A percentile compares a stretch with the other conserved stretches of the same genome.
Evolutionary conservation across 2,113 vertebrate genomes (phyloP).

Genomic region (Pseudopipra pipra): DNA sequence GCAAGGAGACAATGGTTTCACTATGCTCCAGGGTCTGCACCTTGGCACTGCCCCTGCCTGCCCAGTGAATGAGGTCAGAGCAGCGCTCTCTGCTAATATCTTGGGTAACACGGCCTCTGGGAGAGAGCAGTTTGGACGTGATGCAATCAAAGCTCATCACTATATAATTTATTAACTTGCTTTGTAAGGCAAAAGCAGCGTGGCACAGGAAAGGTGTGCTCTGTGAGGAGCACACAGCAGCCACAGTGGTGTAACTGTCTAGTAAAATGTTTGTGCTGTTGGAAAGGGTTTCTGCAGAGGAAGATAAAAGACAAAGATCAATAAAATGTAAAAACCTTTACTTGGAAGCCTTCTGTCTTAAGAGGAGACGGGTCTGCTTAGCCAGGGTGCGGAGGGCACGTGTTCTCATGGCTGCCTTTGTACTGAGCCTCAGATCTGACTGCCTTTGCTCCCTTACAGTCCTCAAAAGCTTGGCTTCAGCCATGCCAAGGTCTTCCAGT

Average conservation of each 20-base stretch:
- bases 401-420: background rate
- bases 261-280: conserved; percentile 31
- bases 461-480: background rate
- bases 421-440: background rate
- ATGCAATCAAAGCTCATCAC: conserved; percentile 13
- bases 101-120: background rate
- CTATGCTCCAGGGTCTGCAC: conserved; percentile 3
- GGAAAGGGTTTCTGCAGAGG: conserved; percentile 38
- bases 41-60: background rate
- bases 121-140: background rate
- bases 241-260: background rate
- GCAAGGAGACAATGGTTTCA: conserved; percentile 35
- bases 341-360: conserved; percentile 18
- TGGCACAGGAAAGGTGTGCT: background rate
- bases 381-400: fast-evolving
- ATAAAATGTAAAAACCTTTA: conserved; percentile 45
- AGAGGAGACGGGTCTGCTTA: background rate
- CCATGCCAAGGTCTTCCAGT: background rate
- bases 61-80: conserved; percentile 22
- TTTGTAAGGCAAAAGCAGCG: background rate
- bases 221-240: background rate
- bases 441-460: background rate
- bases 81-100: background rate
- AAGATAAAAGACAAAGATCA: conserved; percentile 54
- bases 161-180: conserved; percentile 26